Evolutionary conservation across 2,113 vertebrate genomes (phyloP), one percentile per base, ranked within the genome.

Genomic region (Anoura caudifer): DNA sequence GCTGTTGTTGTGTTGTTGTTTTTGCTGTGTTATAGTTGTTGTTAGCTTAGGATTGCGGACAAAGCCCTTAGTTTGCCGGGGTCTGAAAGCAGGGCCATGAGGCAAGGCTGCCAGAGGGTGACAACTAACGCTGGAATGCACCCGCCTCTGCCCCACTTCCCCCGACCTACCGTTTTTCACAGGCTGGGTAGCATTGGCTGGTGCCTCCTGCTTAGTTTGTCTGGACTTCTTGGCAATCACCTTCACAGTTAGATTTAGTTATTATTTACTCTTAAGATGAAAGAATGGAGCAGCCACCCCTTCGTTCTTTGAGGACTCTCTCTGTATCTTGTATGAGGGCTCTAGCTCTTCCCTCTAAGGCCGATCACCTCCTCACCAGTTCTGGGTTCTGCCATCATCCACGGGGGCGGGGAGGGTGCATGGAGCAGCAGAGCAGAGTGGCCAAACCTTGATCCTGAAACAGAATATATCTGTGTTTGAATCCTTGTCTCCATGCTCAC

Each of bases 1-100:
- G 9, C 4, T 38, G 5, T 36, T 47, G 59, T 26, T 26, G 22
- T 61, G 59, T 28, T 59, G 56, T 59, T 26, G 56, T 59, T 56
- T 2, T 54, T 65, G 15, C 26, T 65, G 61, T 15, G 61, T 31
- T 11, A 15, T 15, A 31, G 61, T 65, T 65, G 7, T 5, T 20
- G 59, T 73, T 43, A 24, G 15, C 14, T 38, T 52, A 80, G 31
- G 77, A 70, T 14, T 45, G n/a, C 20, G 9, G 38, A 63, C 17
- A 52, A 80, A 75, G 47, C 16, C 7, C 50, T 91, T 45, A 8
- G 43, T 79, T 90, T 79, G 65, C 88, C 70, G 61, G 65, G 31
- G 41, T 54, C 80, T 61, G 36, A n/a, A 54, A 11, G 17, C 24
- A 67, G 24, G 31, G 63, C 4, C 54, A 50, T 38, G 15, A 59